phyloP scores from a whole-genome alignment of 1,140 invertebrate species.

The Drosophila asahinai region DNA sequence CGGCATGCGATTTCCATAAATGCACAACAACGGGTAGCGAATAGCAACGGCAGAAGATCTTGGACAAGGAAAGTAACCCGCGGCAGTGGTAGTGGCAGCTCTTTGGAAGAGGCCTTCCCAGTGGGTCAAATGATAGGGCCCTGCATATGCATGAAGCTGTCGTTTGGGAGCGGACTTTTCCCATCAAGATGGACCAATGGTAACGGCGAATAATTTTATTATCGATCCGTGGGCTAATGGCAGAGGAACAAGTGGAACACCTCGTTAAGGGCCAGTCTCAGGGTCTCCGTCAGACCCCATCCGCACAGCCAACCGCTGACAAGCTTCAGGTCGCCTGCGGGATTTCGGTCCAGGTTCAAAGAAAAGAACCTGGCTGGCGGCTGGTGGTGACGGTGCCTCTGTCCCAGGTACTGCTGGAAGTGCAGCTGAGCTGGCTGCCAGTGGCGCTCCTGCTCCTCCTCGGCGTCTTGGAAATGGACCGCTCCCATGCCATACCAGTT shows the following conservation, averaged over 20 bases:
- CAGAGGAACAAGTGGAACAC: constrained; percentile 3
- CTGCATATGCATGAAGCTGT: constrained; percentile 32
- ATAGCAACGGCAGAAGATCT: constrained; percentile 37
- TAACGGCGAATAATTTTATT: constrained; percentile 28
- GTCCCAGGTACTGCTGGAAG: constrained; percentile 31
- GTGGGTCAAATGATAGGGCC: constrained; percentile 15
- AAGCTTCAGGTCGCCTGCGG: background rate
- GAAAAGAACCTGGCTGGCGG: background rate
- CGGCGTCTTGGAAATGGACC: background rate
- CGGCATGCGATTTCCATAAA: constrained; percentile 70
- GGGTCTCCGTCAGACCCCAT: constrained; percentile 1
- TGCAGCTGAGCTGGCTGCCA: constrained; percentile 18
- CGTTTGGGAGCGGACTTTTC: background rate
- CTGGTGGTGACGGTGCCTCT: background rate
- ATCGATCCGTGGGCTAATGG: constrained; percentile 5
- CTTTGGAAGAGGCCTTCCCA: constrained; percentile 4
- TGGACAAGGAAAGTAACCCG: constrained; percentile 40
- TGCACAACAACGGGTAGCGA: constrained; percentile 51
- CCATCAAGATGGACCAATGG: background rate
- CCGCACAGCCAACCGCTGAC: constrained; percentile 1
- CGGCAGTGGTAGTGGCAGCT: constrained; percentile 1
- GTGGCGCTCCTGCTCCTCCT: constrained; percentile 8
- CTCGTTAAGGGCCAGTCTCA: constrained; percentile 20
- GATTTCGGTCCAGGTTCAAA: background rate
- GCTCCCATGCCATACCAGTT: constrained; percentile 10